These are phyloP conservation scores for Tuta absoluta DNA, from an alignment of 2,888 invertebrate genomes.

Conservation along the genomic window DNA sequence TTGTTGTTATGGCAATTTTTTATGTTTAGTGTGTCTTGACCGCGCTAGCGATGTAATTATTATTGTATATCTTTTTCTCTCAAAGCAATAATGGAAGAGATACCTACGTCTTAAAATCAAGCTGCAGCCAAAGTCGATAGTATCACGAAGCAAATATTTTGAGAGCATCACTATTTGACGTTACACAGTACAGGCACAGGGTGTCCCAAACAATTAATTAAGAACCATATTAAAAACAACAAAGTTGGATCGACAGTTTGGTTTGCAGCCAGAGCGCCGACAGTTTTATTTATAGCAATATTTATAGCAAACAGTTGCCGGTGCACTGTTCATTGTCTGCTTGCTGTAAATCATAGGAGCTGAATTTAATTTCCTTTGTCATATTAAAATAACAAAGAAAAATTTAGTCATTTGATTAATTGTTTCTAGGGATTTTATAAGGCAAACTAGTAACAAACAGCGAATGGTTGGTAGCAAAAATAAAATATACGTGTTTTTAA, in stretches of 20 bases:
- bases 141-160: not conserved
- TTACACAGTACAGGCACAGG: not conserved
- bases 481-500: too few relatives aligned
- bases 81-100: too few relatives aligned
- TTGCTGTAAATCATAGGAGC: conserved; percentile 14
- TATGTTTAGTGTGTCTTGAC: too few relatives aligned
- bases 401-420: not conserved
- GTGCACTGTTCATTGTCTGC: conserved; percentile 7
- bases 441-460: too few relatives aligned
- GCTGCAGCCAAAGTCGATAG: too few relatives aligned
- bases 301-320: conserved; percentile 22
- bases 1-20: too few relatives aligned
- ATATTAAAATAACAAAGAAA: not conserved
- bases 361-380: not conserved
- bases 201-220: conserved; percentile 16
- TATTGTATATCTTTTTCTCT: too few relatives aligned
- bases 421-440: not conserved
- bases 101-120: too few relatives aligned
- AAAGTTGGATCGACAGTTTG: conserved; percentile 37
- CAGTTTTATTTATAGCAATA: conserved; percentile 21
- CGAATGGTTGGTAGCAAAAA: too few relatives aligned
- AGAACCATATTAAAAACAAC: conserved; percentile 10
- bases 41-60: too few relatives aligned
- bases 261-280: conserved; percentile 37
- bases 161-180: not conserved